A percentile compares a stretch with the other conserved stretches of the same genome.
Evolutionary conservation across 2,797 vertebrate species (phyloP).

Genomic region (Podargus strigoides): DNA sequence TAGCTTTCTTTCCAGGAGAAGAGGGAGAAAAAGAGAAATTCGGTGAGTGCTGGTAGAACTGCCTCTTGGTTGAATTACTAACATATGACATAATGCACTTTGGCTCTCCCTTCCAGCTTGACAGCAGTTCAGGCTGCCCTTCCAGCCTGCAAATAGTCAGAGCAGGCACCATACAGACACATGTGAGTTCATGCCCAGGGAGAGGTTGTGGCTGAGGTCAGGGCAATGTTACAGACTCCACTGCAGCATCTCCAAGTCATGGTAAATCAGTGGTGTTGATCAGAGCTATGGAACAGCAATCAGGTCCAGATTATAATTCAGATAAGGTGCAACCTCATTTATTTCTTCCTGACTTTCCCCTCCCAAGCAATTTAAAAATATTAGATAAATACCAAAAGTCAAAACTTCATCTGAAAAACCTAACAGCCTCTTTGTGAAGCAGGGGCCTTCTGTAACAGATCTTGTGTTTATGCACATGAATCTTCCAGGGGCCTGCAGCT

Average conservation of each 20-base stretch:
- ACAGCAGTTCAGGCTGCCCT: background rate
- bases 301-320: background rate
- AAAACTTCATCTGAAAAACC: background rate
- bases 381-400: background rate
- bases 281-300: background rate
- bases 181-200: background rate
- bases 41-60: background rate
- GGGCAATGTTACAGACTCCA: background rate
- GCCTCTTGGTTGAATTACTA: constrained; percentile 3
- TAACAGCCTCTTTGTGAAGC: background rate
- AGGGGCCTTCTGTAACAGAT: background rate
- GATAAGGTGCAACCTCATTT: background rate
- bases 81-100: background rate
- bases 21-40: background rate
- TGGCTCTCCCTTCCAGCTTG: background rate
- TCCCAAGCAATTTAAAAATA: background rate
- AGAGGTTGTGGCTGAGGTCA: constrained; percentile 8
- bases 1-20: background rate
- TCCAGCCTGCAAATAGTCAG: background rate
- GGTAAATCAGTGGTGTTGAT: background rate
- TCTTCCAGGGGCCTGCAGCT: background rate
- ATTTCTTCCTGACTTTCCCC: background rate
- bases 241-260: background rate
- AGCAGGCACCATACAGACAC: background rate
- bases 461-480: background rate